phyloP scores from a whole-genome alignment of 2,113 vertebrate species.

The Lophochroa leadbeateri region DNA sequence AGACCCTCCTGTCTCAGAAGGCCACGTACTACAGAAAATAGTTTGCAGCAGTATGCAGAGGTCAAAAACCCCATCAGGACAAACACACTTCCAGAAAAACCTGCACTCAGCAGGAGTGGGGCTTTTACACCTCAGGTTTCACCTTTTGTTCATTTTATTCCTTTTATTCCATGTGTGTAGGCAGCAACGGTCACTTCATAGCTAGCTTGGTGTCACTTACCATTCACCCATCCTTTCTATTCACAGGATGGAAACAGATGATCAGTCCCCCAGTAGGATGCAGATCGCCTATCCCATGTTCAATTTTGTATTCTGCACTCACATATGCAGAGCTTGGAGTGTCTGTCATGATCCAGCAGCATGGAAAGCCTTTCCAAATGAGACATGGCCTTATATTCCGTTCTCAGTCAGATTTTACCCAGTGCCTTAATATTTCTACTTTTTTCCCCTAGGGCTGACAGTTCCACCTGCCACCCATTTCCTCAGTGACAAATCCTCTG shows the following conservation, averaged over 20 bases:
- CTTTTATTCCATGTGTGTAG: neutral
- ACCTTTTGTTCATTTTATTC: neutral
- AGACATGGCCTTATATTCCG: neutral
- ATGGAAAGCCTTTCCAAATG: neutral
- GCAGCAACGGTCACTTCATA: neutral
- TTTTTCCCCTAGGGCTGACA: neutral
- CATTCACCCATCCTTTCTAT: neutral
- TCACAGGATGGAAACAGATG: neutral
- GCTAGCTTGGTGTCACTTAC: neutral
- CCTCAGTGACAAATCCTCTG: neutral
- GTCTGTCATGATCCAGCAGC: neutral
- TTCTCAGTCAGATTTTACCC: neutral
- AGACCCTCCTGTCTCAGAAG: neutral
- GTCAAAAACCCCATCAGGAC: neutral
- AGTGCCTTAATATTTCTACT: neutral
- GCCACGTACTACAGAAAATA: neutral
- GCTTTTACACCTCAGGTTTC: neutral
- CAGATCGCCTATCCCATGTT: neutral
- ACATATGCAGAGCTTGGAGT: neutral
- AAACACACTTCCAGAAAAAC: neutral
- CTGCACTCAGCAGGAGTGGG: neutral
- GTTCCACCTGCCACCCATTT: slow-evolving; percentile 1
- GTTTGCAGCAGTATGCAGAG: neutral
- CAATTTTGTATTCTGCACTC: neutral
- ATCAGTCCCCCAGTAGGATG: neutral